Evolutionary conservation across 2,888 invertebrate species (phyloP).

Genomic region (Drosophila fungiperda): DNA sequence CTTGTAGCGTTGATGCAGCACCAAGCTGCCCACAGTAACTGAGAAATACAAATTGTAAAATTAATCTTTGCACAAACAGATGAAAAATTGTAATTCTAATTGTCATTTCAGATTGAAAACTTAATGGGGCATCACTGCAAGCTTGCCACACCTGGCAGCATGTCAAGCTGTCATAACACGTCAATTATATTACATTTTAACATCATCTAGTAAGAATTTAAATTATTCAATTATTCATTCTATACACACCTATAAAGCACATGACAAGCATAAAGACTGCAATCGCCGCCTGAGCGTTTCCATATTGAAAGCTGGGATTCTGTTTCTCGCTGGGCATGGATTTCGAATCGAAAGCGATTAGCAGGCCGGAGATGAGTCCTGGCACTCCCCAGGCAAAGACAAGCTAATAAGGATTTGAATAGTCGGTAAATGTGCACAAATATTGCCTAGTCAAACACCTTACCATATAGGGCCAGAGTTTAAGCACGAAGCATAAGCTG

Average conservation of each 20-base stretch:
- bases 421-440: background rate
- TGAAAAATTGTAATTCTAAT: background rate
- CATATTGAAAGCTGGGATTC: constrained; percentile 92
- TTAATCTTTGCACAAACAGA: background rate
- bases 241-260: constrained; percentile 89
- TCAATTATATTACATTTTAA: constrained; percentile 44
- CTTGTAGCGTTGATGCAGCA: constrained; percentile 92
- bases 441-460: background rate
- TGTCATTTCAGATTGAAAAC: constrained; percentile 84
- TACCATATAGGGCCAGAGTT: constrained; percentile 90
- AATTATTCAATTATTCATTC: background rate
- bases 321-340: constrained; percentile 87
- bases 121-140: constrained; percentile 80
- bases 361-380: constrained; percentile 88
- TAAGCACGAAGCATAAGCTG: constrained; percentile 92
- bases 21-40: constrained; percentile 93
- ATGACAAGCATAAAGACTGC: constrained; percentile 91
- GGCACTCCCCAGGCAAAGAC: constrained; percentile 89
- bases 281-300: constrained; percentile 91
- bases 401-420: constrained; percentile 85
- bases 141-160: constrained; percentile 28
- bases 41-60: constrained; percentile 60
- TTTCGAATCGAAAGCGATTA: constrained; percentile 87
- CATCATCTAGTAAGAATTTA: constrained; percentile 42
- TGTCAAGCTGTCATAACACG: constrained; percentile 55